Base-by-base conservation (phyloP, 2,113 vertebrate species). In the Alces alces region DNA sequence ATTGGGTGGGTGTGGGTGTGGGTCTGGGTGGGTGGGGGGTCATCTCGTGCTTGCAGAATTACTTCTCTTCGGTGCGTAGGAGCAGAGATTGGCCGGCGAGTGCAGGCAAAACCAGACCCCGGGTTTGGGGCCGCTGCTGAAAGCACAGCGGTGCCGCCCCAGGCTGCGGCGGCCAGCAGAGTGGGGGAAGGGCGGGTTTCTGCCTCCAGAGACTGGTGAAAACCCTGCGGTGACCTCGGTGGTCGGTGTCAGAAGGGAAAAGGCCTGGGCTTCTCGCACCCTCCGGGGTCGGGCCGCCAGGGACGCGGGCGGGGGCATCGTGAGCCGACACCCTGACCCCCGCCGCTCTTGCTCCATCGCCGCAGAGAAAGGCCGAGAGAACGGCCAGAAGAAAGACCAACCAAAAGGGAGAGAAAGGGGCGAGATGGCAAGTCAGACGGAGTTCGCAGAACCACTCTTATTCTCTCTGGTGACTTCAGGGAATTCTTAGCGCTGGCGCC, bases 401-500 rank as follows among this genome's bases (percentile, higher is more conserved):
- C 82, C 55, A 57, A 97, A 93, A 96, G 92, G 97, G 36, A 86
- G 57, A 94, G 89, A 39, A 83, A 93, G 79, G 79, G 86, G 28
- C 7, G 97, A 98, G 95, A 95, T 94, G 91, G 73, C 11, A 47
- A 76, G 89, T 30, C 93, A 55, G 92, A 43, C 87, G 8, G 45
- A 86, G 93, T 98, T 95, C 94, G 96, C 98, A 97, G 97, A 98
- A 96, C 83, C 96, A 97, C 98, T 97, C 97, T 23, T 94, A 15
- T 39, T 98, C 98, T 97, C 98, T 97, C 97, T 93, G 97, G 97
- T 96, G 98, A 98, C 98, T 98, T 91, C 96, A 96, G 98, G 98
- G 98, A 98, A 96, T 98, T 98, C 98, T 98, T 95, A 91, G 97
- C 96, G 80, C 99, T 98, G 99, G 99, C 99, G 99, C 99, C 99